Percentiles rank a stretch among this genome's conserved stretches.
These are phyloP conservation scores for Catharus minimus DNA, from an alignment of 2,113 vertebrate species.

Conservation along the genomic window DNA sequence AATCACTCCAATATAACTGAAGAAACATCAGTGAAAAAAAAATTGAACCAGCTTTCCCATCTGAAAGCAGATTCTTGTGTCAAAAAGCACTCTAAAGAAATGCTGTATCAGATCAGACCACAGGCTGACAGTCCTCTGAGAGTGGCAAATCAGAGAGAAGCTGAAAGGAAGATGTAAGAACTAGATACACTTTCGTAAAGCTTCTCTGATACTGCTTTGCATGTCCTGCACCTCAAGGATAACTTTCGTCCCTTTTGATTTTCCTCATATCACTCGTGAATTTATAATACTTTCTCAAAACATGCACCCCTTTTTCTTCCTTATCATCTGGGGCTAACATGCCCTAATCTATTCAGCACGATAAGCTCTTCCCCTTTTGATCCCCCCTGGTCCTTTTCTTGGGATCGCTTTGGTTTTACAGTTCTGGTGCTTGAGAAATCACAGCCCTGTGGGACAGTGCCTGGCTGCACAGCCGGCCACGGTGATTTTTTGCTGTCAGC, in stretches of 20 bases:
- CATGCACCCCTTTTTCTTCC: background rate
- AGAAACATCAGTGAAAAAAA: background rate
- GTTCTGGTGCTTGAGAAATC: background rate
- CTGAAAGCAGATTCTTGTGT: background rate
- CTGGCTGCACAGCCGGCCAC: background rate
- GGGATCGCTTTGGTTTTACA: background rate
- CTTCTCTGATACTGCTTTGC: background rate
- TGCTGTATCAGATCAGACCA: background rate
- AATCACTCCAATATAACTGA: background rate
- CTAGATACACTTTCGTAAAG: background rate
- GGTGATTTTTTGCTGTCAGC: background rate
- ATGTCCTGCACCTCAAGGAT: background rate
- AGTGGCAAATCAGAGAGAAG: background rate
- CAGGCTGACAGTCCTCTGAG: background rate
- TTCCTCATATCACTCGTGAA: rapidly evolving
- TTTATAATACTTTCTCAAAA: background rate
- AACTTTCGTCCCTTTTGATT: background rate
- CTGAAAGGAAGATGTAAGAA: rapidly evolving
- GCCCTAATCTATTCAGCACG: background rate
- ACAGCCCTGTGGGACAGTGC: background rate
- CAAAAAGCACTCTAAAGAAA: background rate
- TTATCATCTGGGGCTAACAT: background rate
- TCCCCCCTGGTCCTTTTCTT: background rate
- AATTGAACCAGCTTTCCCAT: background rate
- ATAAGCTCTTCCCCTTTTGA: background rate